A percentile compares a stretch with the other conserved stretches of the same genome.
These are phyloP conservation scores for Pterostichus madidus DNA, from an alignment of 2,888 invertebrate genomes.

Conservation along the genomic window DNA sequence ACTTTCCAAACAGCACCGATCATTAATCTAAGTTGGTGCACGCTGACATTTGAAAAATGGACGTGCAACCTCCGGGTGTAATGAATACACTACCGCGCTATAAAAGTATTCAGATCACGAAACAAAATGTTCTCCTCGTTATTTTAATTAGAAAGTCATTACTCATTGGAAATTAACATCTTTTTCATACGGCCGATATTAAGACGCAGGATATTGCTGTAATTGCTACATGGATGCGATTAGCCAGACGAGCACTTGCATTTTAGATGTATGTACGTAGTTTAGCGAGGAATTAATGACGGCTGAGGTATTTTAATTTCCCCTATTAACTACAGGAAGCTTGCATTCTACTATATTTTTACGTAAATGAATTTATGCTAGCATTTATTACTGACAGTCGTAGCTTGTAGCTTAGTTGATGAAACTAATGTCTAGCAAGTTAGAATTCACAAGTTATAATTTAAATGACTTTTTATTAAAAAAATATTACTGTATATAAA, in stretches of 20 bases:
- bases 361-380: too few relatives aligned
- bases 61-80: conserved; percentile 11
- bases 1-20: conserved; percentile 1
- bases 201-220: conserved; percentile 24
- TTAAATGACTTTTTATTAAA: too few relatives aligned
- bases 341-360: too few relatives aligned
- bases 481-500: too few relatives aligned
- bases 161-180: conserved; percentile 44
- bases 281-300: too few relatives aligned
- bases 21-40: conserved; percentile 7
- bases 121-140: conserved; percentile 35
- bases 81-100: conserved; percentile 31
- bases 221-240: conserved; percentile 10
- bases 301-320: too few relatives aligned
- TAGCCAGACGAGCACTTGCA: background rate
- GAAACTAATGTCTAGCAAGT: too few relatives aligned
- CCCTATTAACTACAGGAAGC: too few relatives aligned
- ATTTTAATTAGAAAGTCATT: conserved; percentile 41
- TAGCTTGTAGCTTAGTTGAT: too few relatives aligned
- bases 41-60: conserved; percentile 42
- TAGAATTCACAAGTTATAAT: too few relatives aligned
- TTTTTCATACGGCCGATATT: conserved; percentile 13
- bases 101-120: conserved; percentile 34
- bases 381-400: too few relatives aligned
- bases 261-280: too few relatives aligned